Evolutionary conservation across 2,797 vertebrate species (phyloP).

Genomic region (Pseudomugil gertrudae): DNA sequence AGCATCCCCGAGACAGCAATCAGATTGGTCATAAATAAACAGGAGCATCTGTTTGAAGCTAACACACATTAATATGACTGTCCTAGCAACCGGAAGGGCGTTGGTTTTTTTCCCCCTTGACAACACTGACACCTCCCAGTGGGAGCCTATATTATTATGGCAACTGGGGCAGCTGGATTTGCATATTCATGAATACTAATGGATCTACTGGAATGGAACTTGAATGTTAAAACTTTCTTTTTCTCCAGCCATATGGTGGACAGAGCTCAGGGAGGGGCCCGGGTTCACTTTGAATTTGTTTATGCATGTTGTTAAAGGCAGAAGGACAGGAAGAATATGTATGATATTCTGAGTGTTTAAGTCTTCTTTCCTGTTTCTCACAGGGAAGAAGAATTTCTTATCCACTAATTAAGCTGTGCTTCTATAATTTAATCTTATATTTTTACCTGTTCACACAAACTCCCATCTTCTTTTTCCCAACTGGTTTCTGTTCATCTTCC

Average conservation of each 20-base stretch:
- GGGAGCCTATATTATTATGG: constrained; percentile 61
- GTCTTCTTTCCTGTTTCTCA: constrained; percentile 8
- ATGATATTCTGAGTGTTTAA: constrained; percentile 27
- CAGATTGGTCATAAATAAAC: constrained; percentile 78
- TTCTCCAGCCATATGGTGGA: constrained; percentile 75
- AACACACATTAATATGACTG: constrained; percentile 21
- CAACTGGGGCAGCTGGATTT: constrained; percentile 76
- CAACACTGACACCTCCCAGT: constrained; percentile 74
- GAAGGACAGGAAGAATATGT: constrained; percentile 33
- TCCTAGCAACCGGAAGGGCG: constrained; percentile 67
- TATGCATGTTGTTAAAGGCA: constrained; percentile 62
- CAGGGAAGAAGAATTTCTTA: neutral
- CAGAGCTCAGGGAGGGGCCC: constrained; percentile 60
- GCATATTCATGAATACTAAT: constrained; percentile 80
- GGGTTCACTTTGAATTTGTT: constrained; percentile 72
- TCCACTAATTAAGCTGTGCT: constrained; percentile 1
- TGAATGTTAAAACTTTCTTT: constrained; percentile 68
- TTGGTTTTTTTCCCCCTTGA: constrained; percentile 69
- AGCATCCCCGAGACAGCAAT: constrained; percentile 63
- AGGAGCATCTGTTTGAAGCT: constrained; percentile 74
- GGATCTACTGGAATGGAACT: constrained; percentile 64
- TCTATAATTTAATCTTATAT: constrained; percentile 25
- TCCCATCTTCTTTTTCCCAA: constrained; percentile 7
- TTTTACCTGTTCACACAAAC: constrained; percentile 6
- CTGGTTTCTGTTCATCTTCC: constrained; percentile 5